Percentiles rank a stretch among this genome's conserved stretches.
These are phyloP conservation scores for Onychorhynchus coronatus DNA, from an alignment of 2,113 vertebrate species.

Conservation along the genomic window DNA sequence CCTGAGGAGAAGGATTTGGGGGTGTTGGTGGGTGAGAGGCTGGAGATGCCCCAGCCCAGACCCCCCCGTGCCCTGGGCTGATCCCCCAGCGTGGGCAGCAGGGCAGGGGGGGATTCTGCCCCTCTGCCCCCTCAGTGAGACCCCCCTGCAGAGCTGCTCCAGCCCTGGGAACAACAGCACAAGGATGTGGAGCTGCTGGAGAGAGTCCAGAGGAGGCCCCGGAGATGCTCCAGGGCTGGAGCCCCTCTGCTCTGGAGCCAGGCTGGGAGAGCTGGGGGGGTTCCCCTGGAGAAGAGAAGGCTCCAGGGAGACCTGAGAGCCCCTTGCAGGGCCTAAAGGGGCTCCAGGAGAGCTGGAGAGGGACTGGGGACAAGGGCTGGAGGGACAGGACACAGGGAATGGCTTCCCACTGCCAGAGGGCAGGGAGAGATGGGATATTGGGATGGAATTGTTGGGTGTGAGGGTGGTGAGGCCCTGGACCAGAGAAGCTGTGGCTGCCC, in stretches of 20 bases:
- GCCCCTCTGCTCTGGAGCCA: neutral
- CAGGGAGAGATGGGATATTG: accelerated
- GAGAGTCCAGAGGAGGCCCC: neutral
- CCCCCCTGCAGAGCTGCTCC: neutral
- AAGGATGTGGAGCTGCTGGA: neutral
- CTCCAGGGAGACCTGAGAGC: neutral
- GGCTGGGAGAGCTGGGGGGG: neutral
- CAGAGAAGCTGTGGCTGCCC: neutral
- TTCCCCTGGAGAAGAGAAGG: neutral
- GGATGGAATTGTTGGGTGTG: accelerated
- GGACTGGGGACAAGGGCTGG: neutral
- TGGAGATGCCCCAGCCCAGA: neutral
- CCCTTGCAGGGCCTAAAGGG: accelerated
- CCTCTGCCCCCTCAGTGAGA: neutral
- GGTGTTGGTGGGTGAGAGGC: neutral
- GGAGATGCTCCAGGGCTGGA: neutral
- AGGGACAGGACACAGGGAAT: neutral
- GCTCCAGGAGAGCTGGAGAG: neutral
- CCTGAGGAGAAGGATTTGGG: neutral
- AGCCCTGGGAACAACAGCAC: neutral
- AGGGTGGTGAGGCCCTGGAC: neutral
- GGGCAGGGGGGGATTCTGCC: neutral
- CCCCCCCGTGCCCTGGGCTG: neutral
- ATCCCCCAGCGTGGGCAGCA: neutral
- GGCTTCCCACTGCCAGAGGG: neutral